Base-by-base conservation (phyloP, 2,888 invertebrate genomes). In the Conistra vaccinii region DNA sequence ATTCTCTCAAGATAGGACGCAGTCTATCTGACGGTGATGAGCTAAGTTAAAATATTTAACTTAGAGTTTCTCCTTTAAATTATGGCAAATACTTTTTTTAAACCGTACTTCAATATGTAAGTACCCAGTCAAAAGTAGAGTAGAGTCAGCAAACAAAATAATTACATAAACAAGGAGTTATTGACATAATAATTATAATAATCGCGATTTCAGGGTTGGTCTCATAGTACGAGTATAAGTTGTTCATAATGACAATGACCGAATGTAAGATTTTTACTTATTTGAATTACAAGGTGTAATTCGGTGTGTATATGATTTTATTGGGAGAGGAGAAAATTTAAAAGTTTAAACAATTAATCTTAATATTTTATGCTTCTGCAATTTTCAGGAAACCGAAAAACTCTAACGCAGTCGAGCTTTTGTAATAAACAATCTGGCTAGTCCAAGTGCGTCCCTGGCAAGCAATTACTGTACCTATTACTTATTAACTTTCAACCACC, bases 401-500 rank as follows among this genome's bases (percentile, higher is more conserved):
- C 20, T 23, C 20, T 23, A 7, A 20, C 23, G 23, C 20, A 23
- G 9, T 48, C 9, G 17, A 3, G 48, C 48, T 48, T 48, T 48
- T 48, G 48, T 48, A 48, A 48, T 48, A 23, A 48, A 32, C 17
- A 42, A 10, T 53, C 12, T 57, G 32, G 57, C 3, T 55, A 29
- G 48, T 26, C 23, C 39, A 42, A 91, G 85, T 92, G 60, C 91
- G 89, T 73, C 89, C 87, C 92, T 91, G 92, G 88, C 88, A 89
- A 89, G 89, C 92, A 93, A 94, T 94, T 94, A 93, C 91, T 74
- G 81, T 84, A 83, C 87, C 78, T 88, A 88, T 87, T 88, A 87
- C 94, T 94, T 94, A 94, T 94, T 94, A 93, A 94, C 92, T 93
- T 92, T 84, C 90, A 92, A 92, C 92, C 91, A 90, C 91, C 92